Base-by-base conservation (phyloP, 2,113 vertebrate species). In the Columbina picui region DNA sequence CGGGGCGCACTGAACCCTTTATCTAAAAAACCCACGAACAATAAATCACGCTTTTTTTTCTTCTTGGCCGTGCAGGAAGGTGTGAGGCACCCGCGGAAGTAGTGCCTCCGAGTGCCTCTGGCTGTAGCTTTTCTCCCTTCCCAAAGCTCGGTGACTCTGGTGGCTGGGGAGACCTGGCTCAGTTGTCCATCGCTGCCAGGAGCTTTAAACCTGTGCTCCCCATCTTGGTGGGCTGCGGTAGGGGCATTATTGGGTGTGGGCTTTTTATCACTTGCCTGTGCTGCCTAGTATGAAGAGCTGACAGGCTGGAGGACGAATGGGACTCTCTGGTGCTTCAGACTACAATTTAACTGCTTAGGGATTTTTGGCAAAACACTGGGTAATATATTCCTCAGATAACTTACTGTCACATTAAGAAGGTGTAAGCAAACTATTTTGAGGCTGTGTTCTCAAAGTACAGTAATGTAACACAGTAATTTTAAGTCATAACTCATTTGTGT, bases 211-310 rank as follows among this genome's bases (percentile, higher is more conserved):
- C 26, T 12, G 20, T 14, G 36, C 26, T 8, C 38, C 43, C 15
- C 6, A 4, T 1, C 41, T 8, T 41, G 1, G 39, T 8, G 75
- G 32, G 75, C 25, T 10, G 27, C 6, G 43, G 41, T 7, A 0
- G 43, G 21, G 20, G 4, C 16, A 2, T 14, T 22, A 0, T 2
- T 1, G 43, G 10, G 3, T 5, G 10, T 4, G 65, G 29, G 19
- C 1, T 10, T 38, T 12, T 7, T 18, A 0, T 3, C 55, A 0
- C 36, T 47, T 3, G 0, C 16, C 8, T 4, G 30, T 5, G 81
- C 34, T 14, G 29, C 52, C 18, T 73, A 6, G 34, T 25, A 1
- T 8, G 2, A 20, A 12, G 29, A 10, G 34, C 0, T 5, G 20
- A 17, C 19, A 2, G 15, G 0, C 0, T 9, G 55, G 9, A 52